Base-by-base conservation (phyloP, 30 jellyfish, hydroid and myxozoan genomes). In the Nemopilema nomurai region DNA sequence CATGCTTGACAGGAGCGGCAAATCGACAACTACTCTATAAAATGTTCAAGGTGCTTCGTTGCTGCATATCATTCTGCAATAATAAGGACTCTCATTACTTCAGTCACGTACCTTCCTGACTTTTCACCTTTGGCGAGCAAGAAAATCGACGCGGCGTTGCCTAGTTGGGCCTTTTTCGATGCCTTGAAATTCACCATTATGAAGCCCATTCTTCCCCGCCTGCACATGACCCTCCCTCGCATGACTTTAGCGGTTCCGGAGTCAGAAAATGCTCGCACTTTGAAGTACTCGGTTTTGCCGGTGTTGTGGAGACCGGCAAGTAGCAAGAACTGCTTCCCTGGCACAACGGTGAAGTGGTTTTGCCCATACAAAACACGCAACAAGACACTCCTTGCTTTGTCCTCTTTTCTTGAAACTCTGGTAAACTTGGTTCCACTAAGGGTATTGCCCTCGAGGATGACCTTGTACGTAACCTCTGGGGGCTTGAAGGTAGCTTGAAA, bases 141-240 rank as follows among this genome's bases (percentile, higher is more conserved):
- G 30, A 79, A 52, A 19, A 79, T 67, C 4, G 89, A 51, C 31
- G 89, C 89, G 24, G 89, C 67, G 4, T 65, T 32, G 1, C 89
- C 89, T 19, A 71, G 63, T 31, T 28, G 32, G 27, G 51, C 49
- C 8, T 51, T 30, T 26, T 79, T 79, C 27, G 21, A 52, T 21
- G 89, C 80, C 72, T 30, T 79, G 23, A 79, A 67, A 0, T 67
- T 79, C 0, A 79, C 75, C 51, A 79, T 33, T 16, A 79, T 74
- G 92, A 84, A 84, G 9, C 92, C 92, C 87, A 84, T 72, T 41
- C 92, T 77, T 19, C 92, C 92, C 67, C 25, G 62, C 28, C 92
- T 57, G 74, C 85, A 74, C 69, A 84, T 63, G 66, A 84, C 57
- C 41, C 92, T 62, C 67, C 84, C 49, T 19, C 84, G 67, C n/a